phyloP scores from a whole-genome alignment of 1,140 invertebrate genomes.

The Magallana ariakensis region DNA sequence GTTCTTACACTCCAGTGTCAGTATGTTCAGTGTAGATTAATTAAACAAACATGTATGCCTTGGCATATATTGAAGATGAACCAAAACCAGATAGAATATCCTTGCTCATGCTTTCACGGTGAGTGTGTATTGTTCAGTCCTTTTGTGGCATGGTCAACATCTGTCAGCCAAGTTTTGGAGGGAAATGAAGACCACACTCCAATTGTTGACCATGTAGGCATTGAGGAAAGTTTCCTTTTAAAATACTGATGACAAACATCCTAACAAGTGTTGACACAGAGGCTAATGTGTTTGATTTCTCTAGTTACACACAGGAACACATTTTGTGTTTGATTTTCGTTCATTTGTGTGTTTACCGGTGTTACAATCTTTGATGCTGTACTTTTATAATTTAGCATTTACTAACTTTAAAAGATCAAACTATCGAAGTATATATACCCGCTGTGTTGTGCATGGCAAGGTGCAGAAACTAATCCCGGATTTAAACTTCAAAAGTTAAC shows the following conservation, averaged over 20 bases:
- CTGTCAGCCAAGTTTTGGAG: conserved; percentile 23
- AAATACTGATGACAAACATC: conserved; percentile 2
- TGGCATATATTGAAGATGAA: too few species aligned
- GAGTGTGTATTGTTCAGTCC: background rate
- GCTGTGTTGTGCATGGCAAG: background rate
- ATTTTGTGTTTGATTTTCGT: conserved; percentile 26
- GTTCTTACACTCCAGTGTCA: too few species aligned
- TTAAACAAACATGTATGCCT: too few species aligned
- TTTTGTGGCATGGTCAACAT: conserved; percentile 1
- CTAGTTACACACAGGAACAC: conserved; percentile 11
- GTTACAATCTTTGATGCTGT: conserved; percentile 16
- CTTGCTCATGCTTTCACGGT: background rate
- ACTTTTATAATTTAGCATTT: background rate
- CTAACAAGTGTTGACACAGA: conserved; percentile 5
- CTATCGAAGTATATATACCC: background rate
- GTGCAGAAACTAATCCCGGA: conserved; percentile 30
- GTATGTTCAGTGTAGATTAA: too few species aligned
- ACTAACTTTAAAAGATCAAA: too few species aligned
- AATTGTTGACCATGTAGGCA: conserved; percentile 33
- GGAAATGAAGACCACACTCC: conserved; percentile 26
- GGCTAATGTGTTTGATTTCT: conserved; percentile 1
- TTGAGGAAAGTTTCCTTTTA: conserved; percentile 13
- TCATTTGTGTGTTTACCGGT: conserved; percentile 15
- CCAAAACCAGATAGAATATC: background rate
- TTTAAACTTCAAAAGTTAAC: conserved; percentile 37